phyloP scores from a whole-genome alignment of 2,797 vertebrate genomes.

The Danio jaintianensis region DNA sequence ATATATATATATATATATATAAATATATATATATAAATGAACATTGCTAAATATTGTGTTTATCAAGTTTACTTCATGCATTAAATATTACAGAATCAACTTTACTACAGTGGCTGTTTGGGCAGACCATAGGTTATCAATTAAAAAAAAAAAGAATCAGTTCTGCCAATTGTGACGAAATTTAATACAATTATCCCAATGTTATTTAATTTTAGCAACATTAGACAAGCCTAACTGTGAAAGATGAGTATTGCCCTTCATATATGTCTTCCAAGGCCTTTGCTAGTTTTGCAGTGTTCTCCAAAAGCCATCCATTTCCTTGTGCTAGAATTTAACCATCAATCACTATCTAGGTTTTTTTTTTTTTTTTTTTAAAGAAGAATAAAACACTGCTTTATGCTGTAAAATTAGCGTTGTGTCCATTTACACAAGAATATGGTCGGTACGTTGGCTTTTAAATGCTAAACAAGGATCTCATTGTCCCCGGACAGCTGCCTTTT shows the following conservation, averaged over 20 bases:
- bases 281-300: slow-evolving; percentile 8
- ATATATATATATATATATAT: no score
- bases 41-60: no score
- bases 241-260: not conserved
- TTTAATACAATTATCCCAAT: not conserved
- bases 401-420: slow-evolving; percentile 5
- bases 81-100: no score
- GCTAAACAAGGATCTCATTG: slow-evolving; percentile 80
- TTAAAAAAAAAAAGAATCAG: not conserved
- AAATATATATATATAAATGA: no score
- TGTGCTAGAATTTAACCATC: not conserved
- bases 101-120: not conserved
- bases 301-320: not conserved
- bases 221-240: not conserved
- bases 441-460: slow-evolving; percentile 75
- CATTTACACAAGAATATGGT: slow-evolving; percentile 53
- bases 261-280: not conserved
- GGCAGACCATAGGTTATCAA: not conserved
- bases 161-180: not conserved
- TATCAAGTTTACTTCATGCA: no score
- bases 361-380: slow-evolving; percentile 6
- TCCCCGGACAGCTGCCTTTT: slow-evolving; percentile 79
- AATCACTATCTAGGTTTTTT: not conserved
- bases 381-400: not conserved
- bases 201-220: not conserved